Percentiles rank a stretch among this genome's conserved stretches.
Evolutionary conservation across 2,113 vertebrate genomes (phyloP).

Genomic region (Entelurus aequoreus): DNA sequence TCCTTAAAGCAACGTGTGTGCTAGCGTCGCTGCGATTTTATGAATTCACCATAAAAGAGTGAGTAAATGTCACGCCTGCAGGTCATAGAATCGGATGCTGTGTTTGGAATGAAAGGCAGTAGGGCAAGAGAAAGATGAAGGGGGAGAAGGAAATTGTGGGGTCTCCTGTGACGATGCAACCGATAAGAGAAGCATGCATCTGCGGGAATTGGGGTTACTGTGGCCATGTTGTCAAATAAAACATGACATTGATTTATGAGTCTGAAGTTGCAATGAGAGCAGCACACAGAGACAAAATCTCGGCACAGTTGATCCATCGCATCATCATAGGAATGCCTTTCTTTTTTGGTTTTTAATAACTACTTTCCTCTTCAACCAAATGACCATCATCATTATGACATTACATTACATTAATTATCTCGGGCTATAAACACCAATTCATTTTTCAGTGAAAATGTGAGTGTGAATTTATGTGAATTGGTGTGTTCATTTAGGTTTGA

Average conservation of each 20-base stretch:
- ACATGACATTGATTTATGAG: slow-evolving; percentile 67
- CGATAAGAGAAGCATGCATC: slow-evolving; percentile 51
- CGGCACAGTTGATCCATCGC: slow-evolving; percentile 45
- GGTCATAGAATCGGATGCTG: slow-evolving; percentile 35
- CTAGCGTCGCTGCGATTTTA: slow-evolving; percentile 55
- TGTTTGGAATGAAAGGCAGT: slow-evolving; percentile 41
- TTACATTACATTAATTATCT: slow-evolving; percentile 22
- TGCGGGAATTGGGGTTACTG: background rate
- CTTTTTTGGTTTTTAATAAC: slow-evolving; percentile 2
- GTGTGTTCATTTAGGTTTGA: slow-evolving; percentile 20
- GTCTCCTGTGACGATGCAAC: slow-evolving; percentile 41
- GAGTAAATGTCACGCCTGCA: slow-evolving; percentile 60
- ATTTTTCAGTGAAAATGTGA: slow-evolving; percentile 28
- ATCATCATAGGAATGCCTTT: slow-evolving; percentile 27
- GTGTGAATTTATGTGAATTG: slow-evolving; percentile 17
- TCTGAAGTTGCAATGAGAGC: slow-evolving; percentile 37
- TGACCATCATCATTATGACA: slow-evolving; percentile 14
- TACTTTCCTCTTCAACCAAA: slow-evolving; percentile 14
- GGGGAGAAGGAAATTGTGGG: slow-evolving; percentile 42
- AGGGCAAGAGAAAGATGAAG: slow-evolving; percentile 29
- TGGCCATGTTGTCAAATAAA: slow-evolving; percentile 58
- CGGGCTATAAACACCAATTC: slow-evolving; percentile 35
- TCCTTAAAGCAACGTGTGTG: slow-evolving; percentile 53
- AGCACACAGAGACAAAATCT: slow-evolving; percentile 35
- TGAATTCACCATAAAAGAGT: slow-evolving; percentile 65